phyloP scores from a whole-genome alignment of 2,797 vertebrate genomes.

The Amniataba percoides region DNA sequence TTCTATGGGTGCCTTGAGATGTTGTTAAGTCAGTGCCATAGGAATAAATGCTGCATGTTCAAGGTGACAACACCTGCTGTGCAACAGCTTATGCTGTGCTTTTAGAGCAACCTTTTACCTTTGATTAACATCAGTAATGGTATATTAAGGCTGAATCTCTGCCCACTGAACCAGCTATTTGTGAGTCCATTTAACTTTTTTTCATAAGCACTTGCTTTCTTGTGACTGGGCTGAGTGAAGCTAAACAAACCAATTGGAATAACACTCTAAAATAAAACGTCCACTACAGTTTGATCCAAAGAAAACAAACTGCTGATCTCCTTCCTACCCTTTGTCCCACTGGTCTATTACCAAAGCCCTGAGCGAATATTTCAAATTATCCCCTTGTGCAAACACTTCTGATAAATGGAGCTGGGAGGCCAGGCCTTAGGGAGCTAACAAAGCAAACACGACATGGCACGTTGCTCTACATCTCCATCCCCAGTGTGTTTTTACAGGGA shows the following conservation, averaged over 20 bases:
- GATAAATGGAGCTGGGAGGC: slow-evolving; percentile 72
- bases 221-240: slow-evolving; percentile 1
- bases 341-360: slow-evolving; percentile 61
- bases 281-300: slow-evolving; percentile 45
- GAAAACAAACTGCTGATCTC: slow-evolving; percentile 54
- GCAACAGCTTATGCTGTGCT: not conserved
- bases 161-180: not conserved
- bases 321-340: slow-evolving; percentile 59
- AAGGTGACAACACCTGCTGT: not conserved
- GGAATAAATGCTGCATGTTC: not conserved
- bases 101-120: not conserved
- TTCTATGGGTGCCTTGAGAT: not conserved
- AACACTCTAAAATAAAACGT: slow-evolving; percentile 34
- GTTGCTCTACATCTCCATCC: slow-evolving; percentile 63
- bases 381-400: slow-evolving; percentile 77
- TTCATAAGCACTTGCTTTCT: slow-evolving; percentile 23
- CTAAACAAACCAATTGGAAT: slow-evolving; percentile 44
- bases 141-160: not conserved
- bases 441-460: slow-evolving; percentile 75
- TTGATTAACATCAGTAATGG: not conserved
- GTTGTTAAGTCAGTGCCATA: not conserved
- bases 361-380: slow-evolving; percentile 77
- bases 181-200: slow-evolving; percentile 5
- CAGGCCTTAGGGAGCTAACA: slow-evolving; percentile 68
- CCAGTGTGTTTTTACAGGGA: slow-evolving; percentile 69